Conservation (phyloP, 2,113 vertebrate genomes). For the Neotragus moschatus region DNA sequence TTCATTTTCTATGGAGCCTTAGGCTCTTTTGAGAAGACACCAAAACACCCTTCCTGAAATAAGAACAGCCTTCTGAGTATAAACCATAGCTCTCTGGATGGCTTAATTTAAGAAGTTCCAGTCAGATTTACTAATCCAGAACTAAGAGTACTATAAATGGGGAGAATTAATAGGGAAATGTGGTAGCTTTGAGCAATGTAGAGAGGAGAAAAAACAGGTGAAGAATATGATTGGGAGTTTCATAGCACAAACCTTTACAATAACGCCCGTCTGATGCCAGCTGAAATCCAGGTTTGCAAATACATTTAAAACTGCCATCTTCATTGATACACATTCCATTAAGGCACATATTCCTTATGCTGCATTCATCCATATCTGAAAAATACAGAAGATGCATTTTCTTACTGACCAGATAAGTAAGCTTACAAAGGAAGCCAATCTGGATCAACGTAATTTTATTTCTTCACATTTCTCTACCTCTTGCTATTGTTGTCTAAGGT, state of each 20-base stretch:
- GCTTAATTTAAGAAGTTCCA: background rate
- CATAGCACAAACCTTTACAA: conserved; percentile 79
- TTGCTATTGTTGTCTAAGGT: background rate
- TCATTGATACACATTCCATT: conserved; percentile 98
- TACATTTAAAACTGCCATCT: conserved; percentile 97
- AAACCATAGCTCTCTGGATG: background rate
- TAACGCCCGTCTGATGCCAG: conserved; percentile 85
- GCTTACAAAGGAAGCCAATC: background rate
- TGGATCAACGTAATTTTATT: background rate
- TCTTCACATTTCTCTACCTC: background rate
- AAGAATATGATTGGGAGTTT: background rate
- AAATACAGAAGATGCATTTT: background rate
- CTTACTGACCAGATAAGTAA: background rate
- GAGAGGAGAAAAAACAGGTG: background rate
- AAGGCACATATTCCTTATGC: conserved; percentile 96
- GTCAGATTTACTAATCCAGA: background rate
- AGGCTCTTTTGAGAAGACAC: background rate
- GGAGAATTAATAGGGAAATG: background rate
- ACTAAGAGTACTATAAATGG: background rate
- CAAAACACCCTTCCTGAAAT: background rate
- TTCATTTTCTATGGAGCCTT: background rate
- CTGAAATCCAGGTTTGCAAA: conserved; percentile 98
- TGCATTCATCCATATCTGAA: conserved; percentile 96
- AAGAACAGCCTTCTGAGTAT: background rate
- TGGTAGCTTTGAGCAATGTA: background rate